Percentiles rank a stretch among this genome's conserved stretches.
These are phyloP conservation scores for Spermophilus dauricus DNA, from an alignment of 2,113 vertebrate species.

Conservation along the genomic window DNA sequence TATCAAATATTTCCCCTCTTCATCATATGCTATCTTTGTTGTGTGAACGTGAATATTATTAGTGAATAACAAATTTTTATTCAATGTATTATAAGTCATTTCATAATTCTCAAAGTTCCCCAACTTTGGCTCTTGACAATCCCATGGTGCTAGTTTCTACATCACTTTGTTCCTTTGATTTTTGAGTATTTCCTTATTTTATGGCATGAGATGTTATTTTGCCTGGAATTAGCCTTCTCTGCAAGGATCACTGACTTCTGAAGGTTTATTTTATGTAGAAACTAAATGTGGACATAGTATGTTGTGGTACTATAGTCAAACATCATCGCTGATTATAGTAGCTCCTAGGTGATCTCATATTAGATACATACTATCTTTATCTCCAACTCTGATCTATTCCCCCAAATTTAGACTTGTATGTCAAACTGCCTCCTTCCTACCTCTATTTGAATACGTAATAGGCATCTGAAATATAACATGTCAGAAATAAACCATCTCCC, in stretches of 20 bases:
- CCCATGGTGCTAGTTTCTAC: not conserved
- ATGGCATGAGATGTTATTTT: not conserved
- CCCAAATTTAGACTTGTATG: not conserved
- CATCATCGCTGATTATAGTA: not conserved
- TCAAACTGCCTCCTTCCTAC: not conserved
- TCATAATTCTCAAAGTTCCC: not conserved
- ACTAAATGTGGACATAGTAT: not conserved
- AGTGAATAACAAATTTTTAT: not conserved
- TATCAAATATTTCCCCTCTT: not conserved
- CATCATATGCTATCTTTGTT: not conserved
- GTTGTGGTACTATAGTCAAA: not conserved
- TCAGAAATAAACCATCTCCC: slow-evolving; percentile 2
- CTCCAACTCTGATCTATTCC: not conserved
- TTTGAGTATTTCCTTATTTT: not conserved
- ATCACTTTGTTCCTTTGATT: not conserved
- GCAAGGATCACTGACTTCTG: not conserved
- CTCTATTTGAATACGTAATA: not conserved
- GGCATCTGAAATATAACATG: not conserved
- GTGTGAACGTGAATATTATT: not conserved
- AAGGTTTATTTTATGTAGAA: not conserved
- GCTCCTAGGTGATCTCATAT: not conserved
- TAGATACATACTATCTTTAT: not conserved
- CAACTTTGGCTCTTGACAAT: not conserved
- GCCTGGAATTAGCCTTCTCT: not conserved
- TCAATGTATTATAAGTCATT: not conserved